These are phyloP conservation scores for Ricordea florida DNA, from an alignment of 92 coral and sea anemone genomes.

Conservation along the genomic window DNA sequence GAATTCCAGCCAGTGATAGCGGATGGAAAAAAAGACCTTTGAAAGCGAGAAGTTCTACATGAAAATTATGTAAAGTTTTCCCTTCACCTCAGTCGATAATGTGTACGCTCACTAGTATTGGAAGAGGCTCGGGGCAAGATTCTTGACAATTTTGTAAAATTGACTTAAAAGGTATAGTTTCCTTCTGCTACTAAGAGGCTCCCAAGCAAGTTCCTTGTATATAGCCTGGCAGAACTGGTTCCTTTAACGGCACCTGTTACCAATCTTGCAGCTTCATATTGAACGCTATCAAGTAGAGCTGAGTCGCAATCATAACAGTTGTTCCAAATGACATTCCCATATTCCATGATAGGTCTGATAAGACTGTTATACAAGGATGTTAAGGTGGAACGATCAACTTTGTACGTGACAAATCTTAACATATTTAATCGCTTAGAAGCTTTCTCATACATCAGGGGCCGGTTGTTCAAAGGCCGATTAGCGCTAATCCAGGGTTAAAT, in stretches of 20 bases:
- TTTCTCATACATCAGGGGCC: not conserved
- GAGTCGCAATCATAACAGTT: not conserved
- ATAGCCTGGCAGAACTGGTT: slow-evolving; percentile 21
- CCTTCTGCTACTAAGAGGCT: slow-evolving; percentile 27
- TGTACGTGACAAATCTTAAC: slow-evolving; percentile 13
- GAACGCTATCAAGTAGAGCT: slow-evolving; percentile 27
- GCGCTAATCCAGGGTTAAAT: too few relatives aligned
- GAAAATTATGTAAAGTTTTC: not conserved
- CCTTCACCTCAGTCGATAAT: not conserved
- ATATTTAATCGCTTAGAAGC: slow-evolving; percentile 32
- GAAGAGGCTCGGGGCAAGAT: slow-evolving; percentile 19
- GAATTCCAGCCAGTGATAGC: slow-evolving; percentile 13
- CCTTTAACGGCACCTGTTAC: too few relatives aligned
- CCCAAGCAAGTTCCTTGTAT: slow-evolving; percentile 45
- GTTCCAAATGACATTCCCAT: slow-evolving; percentile 44
- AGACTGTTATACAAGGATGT: slow-evolving; percentile 12
- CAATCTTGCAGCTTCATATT: slow-evolving; percentile 43
- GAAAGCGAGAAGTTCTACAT: not conserved
- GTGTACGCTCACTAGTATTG: not conserved
- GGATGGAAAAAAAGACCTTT: slow-evolving; percentile 20
- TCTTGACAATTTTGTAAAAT: slow-evolving; percentile 31
- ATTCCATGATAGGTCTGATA: slow-evolving; percentile 32
- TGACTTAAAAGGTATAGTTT: slow-evolving; percentile 6
- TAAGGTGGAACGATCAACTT: slow-evolving; percentile 19
- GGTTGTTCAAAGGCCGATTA: too few relatives aligned